A percentile compares a stretch with the other conserved stretches of the same genome.
phyloP scores from a whole-genome alignment of 2,113 vertebrate species.

The Chionis minor region DNA sequence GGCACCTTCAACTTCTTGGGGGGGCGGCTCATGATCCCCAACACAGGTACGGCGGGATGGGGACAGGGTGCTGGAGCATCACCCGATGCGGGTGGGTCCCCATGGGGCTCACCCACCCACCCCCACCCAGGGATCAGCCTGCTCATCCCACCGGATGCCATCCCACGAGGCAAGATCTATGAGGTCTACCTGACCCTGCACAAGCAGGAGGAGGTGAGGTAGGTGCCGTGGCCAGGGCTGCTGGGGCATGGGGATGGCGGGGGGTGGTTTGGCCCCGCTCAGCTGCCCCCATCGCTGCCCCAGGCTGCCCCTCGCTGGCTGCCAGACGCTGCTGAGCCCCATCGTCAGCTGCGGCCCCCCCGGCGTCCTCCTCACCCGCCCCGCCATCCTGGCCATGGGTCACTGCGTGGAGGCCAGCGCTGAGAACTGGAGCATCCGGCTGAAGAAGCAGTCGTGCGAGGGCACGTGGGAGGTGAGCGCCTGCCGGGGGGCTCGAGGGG shows the following conservation, averaged over 20 bases:
- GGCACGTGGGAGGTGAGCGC: constrained; percentile 94
- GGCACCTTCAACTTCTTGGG: constrained; percentile 99
- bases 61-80: neutral
- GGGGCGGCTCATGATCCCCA: constrained; percentile 92
- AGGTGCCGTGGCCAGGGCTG: constrained; percentile 64
- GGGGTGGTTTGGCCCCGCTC: neutral
- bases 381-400: constrained; percentile 94
- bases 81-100: neutral
- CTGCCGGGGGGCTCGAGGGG: accelerated
- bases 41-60: constrained; percentile 80
- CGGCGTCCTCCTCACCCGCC: constrained; percentile 92
- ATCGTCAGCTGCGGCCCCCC: constrained; percentile 98
- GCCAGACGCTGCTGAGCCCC: constrained; percentile 96
- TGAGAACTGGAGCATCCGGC: constrained; percentile 94
- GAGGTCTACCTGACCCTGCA: constrained; percentile 98
- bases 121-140: constrained; percentile 86
- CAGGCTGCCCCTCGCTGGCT: constrained; percentile 94
- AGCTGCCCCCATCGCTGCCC: neutral
- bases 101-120: neutral
- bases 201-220: constrained; percentile 97
- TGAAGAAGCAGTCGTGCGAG: constrained; percentile 96
- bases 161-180: constrained; percentile 98
- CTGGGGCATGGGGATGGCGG: accelerated
- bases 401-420: constrained; percentile 93
- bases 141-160: constrained; percentile 97